Base-by-base conservation (phyloP, 2,888 invertebrate genomes). In the Trimorus sp. region DNA sequence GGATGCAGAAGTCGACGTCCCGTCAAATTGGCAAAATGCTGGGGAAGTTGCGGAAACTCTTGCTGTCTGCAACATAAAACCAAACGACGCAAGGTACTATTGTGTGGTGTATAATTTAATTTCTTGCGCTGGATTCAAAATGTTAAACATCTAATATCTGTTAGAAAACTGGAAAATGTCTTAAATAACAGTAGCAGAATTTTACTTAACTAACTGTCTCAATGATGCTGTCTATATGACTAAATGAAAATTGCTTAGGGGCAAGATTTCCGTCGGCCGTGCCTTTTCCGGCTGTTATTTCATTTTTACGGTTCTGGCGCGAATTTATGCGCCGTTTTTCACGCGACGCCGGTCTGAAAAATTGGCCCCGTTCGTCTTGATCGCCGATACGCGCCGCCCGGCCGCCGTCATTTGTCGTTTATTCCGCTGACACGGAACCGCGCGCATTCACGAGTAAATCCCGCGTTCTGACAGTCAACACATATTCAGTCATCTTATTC, bases 31-130 rank as follows among this genome's bases (percentile, higher is more conserved):
- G 97, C 98, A 76, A 95, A 96, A 90, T 98, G 97, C 37, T 95
- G 95, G 84, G 95, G 95, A 78, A 96, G 96, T 88, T 97, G 97
- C 88, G 96, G 96, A 84, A 94, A 95, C 58, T 94, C 94, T 85
- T 99, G 99, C 94, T 99, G 99, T 92, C 95, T 96, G 84, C 97
- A 98, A 2, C 94, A 97, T 90, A 97, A 97, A 92, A 97, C 97
- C 86, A 98, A 98, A 93, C 95, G 97, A 91, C 95, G 98, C 93
- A 98, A 97, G 95, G 98, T 98, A 88, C 63, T 53, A 66, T 60
- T 59, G 40, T 59, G 59, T n/a, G 16, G 4, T 11, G 7, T 56
- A 36, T 56, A 26, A 26, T 26, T 26, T 4, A 26, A 26, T 26
- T 26, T 26, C 26, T 26, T 26, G 4, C 26, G 26, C 26, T 26